Conservation (phyloP, 2,797 vertebrate species). For the Poeciliopsis turneri region DNA sequence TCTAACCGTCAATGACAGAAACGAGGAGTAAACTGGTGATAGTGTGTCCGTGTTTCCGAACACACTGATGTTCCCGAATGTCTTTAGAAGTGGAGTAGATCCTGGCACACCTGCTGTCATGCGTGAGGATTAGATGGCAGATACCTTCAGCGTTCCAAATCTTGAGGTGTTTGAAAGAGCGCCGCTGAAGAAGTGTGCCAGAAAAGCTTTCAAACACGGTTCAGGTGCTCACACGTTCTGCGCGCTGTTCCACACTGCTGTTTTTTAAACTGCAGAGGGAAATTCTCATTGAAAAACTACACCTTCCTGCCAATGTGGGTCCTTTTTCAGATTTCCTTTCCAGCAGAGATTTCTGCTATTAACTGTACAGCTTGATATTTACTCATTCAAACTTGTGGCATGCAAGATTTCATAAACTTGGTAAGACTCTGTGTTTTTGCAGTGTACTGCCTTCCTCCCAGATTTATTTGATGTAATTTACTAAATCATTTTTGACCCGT, state of each 20-base stretch:
- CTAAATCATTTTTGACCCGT: constrained; percentile 35
- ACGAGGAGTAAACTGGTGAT: background rate
- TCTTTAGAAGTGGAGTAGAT: background rate
- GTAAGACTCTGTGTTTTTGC: too few species aligned
- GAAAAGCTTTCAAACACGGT: background rate
- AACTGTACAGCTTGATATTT: background rate
- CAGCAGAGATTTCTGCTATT: background rate
- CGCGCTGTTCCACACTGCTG: background rate
- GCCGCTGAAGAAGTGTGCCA: background rate
- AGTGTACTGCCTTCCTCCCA: background rate
- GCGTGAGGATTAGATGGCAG: background rate
- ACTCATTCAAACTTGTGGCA: background rate
- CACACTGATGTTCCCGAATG: background rate
- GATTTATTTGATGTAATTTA: background rate
- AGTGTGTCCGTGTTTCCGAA: background rate
- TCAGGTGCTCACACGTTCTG: background rate
- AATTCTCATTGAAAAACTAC: background rate
- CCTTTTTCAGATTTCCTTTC: background rate
- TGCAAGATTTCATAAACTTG: background rate
- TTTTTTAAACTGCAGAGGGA: background rate
- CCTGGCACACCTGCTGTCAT: background rate
- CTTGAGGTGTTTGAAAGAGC: background rate
- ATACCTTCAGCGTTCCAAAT: background rate
- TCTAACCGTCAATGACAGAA: background rate
- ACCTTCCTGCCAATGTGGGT: background rate